Evolutionary conservation across 1,140 invertebrate species (phyloP), one percentile per base, ranked within the genome.

Genomic region (Drosophila watanabei): DNA sequence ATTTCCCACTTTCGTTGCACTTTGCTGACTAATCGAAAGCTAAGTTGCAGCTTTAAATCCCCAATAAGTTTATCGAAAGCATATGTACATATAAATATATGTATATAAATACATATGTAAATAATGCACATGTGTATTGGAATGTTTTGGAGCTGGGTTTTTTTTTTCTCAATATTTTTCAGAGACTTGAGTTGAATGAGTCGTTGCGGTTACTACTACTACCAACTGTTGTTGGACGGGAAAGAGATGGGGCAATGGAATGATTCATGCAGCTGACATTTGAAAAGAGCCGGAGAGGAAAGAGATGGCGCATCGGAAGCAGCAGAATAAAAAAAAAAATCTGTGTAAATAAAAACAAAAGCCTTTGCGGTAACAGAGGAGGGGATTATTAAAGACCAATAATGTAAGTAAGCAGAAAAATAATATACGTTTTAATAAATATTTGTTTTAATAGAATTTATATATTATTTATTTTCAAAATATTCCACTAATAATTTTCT

Each of bases 1-100:
- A 62, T 62, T 46, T 32, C 32, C 24, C 32, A 14, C 59, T 46
- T 65, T n/a, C 43, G 62, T 35, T 37, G 41, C 64, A 64, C n/a
- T 45, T 39, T 33, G 68, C 68, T 70, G 68, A 70, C 63, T 68
- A 70, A 70, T 68, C 66, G 7, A 69, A 66, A 68, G 48, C 48
- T 68, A 45, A 68, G 16, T 41, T 48, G 18, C 35, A 65, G 60
- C 61, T 56, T 46, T 69, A 65, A 52, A 45, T 39, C 46, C 48
- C 62, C 51, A 70, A 70, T 68, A 54, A 45, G 62, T 68, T 70
- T 70, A 33, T 68, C 37, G 37, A 51, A 52, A 35, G 16, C 33
- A 24, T 52, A 43, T 43, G 20, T 37, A 62, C 13, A 10, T 58
- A 43, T 18, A 5, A 24, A 30, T 30, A 5, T 35, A 41, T 63